Evolutionary conservation across 2,888 invertebrate species (phyloP).

Genomic region (Acholoe squamosa): DNA sequence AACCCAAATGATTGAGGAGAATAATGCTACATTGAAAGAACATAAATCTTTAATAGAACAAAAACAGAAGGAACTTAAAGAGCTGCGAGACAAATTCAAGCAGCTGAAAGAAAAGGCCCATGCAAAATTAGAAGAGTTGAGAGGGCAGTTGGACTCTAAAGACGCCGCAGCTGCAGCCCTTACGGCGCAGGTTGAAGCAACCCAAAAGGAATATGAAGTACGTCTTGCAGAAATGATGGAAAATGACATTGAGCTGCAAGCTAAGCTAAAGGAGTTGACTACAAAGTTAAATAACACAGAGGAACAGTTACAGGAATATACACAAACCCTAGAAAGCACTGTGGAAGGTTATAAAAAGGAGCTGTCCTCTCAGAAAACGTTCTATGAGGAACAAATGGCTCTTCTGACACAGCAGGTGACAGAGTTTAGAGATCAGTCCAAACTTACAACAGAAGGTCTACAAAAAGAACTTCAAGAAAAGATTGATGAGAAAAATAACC

Average conservation of each 20-base stretch:
- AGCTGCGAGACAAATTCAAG: constrained; percentile 62
- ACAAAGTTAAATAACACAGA: constrained; percentile 76
- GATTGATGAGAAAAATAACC: constrained; percentile 72
- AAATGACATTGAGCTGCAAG: constrained; percentile 77
- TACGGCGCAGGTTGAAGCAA: constrained; percentile 56
- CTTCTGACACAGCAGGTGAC: constrained; percentile 60
- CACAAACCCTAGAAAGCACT: constrained; percentile 76
- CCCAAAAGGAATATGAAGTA: constrained; percentile 71
- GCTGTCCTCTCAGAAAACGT: constrained; percentile 65
- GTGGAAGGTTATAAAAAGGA: constrained; percentile 75
- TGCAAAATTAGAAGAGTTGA: constrained; percentile 63
- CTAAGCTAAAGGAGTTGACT: constrained; percentile 74
- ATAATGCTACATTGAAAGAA: constrained; percentile 52
- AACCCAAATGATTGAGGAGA: constrained; percentile 37
- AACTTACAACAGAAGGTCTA: constrained; percentile 71
- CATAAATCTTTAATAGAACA: not conserved
- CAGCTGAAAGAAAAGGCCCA: constrained; percentile 67
- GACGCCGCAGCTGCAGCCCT: constrained; percentile 1
- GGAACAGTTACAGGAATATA: constrained; percentile 77
- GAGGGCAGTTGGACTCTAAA: constrained; percentile 45
- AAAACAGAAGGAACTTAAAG: constrained; percentile 63
- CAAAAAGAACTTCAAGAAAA: constrained; percentile 53
- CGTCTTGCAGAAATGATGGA: constrained; percentile 71
- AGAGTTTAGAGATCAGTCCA: constrained; percentile 60
- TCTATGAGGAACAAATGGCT: constrained; percentile 56